Evolutionary conservation across 2,888 invertebrate species (phyloP).

Genomic region (Lamellibrachia columna): DNA sequence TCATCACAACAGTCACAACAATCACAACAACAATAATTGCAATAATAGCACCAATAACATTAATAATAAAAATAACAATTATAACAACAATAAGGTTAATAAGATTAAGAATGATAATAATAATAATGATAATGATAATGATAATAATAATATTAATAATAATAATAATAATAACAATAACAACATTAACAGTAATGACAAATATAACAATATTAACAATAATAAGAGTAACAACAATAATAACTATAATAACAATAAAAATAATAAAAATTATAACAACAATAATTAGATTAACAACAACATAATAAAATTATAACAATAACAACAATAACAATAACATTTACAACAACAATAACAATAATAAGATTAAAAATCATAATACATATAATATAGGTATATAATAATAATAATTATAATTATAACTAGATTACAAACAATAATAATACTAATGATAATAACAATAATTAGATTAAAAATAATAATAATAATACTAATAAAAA

Average conservation of each 20-base stretch:
- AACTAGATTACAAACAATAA: not conserved
- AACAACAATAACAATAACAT: not conserved
- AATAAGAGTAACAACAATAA: not conserved
- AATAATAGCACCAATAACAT: no score
- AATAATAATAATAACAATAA: constrained; percentile 16
- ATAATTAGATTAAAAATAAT: not conserved
- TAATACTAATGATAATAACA: not conserved
- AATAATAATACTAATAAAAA: constrained; percentile 14
- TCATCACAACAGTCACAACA: not conserved
- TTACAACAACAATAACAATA: not conserved
- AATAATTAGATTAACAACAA: constrained; percentile 2
- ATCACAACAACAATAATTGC: no score
- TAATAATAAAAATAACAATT: not conserved
- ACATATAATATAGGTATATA: not conserved
- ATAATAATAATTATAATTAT: not conserved
- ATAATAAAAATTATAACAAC: not conserved
- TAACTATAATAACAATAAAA: not conserved
- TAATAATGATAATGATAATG: not conserved
- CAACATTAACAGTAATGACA: not conserved
- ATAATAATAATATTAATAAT: no score
- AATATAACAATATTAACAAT: not conserved
- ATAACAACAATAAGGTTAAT: not conserved
- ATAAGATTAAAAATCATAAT: not conserved
- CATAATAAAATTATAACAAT: not conserved
- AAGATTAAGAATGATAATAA: constrained; percentile 17